phyloP scores from a whole-genome alignment of 2,797 vertebrate genomes.

The Cossypha niveicapilla region DNA sequence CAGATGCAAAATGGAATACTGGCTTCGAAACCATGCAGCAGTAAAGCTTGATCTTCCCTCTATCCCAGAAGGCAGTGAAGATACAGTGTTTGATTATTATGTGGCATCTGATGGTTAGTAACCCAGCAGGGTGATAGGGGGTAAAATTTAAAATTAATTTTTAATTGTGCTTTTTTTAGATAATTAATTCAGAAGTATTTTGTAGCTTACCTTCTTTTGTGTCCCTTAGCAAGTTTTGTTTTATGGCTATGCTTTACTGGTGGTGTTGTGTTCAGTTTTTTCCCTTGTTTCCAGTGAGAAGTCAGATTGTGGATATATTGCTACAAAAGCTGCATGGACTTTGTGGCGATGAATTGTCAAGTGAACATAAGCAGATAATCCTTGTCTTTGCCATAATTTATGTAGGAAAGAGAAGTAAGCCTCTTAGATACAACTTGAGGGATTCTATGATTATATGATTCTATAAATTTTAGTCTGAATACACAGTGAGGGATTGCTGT shows the following conservation, averaged over 20 bases:
- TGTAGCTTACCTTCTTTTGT: not conserved
- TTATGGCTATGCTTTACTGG: not conserved
- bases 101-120: constrained; percentile 84
- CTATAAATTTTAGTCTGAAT: not conserved
- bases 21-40: constrained; percentile 79
- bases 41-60: constrained; percentile 81
- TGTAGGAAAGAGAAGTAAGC: not conserved
- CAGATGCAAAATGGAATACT: constrained; percentile 84
- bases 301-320: not conserved
- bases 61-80: constrained; percentile 73
- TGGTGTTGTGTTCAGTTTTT: not conserved
- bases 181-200: not conserved
- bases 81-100: constrained; percentile 90
- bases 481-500: not conserved
- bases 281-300: not conserved
- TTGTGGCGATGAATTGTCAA: not conserved
- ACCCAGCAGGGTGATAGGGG: not conserved
- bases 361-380: not conserved
- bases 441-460: not conserved
- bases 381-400: not conserved
- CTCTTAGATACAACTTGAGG: not conserved
- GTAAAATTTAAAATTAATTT: not conserved
- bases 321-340: not conserved
- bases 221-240: not conserved
- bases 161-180: not conserved